Base-by-base conservation (phyloP, 2,888 invertebrate species). In the Linnaemya vulpina region DNA sequence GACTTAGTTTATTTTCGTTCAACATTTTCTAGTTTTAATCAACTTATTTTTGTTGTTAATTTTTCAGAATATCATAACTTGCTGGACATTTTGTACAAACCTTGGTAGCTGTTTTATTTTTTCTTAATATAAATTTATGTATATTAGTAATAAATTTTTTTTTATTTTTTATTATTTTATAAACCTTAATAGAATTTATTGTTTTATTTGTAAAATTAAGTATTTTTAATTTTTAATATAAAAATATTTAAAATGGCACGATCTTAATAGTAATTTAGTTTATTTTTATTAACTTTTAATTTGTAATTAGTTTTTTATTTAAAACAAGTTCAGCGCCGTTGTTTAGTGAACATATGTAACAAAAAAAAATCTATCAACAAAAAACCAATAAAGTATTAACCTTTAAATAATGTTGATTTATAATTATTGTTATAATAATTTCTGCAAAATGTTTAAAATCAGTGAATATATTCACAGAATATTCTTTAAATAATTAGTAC, bases 11-110 rank as follows among this genome's bases (percentile, higher is more conserved):
- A 87, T 82, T 82, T 60, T 62, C 75, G 81, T 87, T 74, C 46
- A 55, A 40, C 35, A 67, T 83, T 43, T 63, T 43, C 38, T 76
- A 58, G 79, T 82, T 86, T 73, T 53, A 30, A 30, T 30, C 2
- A 30, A 30, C 9, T 73, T 43, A 38, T 74, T 63, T 86, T 60
- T 81, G 83, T 86, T 74, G 20, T 67, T 60, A 51, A 63, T 71
- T 60, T 87, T 87, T 89, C 89, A 90, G 90, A 90, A 89, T 89
- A 89, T 89, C 89, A 87, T 89, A 89, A 89, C 86, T 86, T 8
- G 65, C 51, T 65, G 84, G 86, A 84, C 67, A 73, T 68, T 81
- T 83, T 82, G 75, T 86, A 84, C 76, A 87, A 87, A 79, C 70
- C 49, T 80, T 79, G 81, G 78, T 83, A 86, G 86, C 87, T 79